Conservation (phyloP, 2,797 vertebrate species). For the Triplophysa yarkandensis region DNA sequence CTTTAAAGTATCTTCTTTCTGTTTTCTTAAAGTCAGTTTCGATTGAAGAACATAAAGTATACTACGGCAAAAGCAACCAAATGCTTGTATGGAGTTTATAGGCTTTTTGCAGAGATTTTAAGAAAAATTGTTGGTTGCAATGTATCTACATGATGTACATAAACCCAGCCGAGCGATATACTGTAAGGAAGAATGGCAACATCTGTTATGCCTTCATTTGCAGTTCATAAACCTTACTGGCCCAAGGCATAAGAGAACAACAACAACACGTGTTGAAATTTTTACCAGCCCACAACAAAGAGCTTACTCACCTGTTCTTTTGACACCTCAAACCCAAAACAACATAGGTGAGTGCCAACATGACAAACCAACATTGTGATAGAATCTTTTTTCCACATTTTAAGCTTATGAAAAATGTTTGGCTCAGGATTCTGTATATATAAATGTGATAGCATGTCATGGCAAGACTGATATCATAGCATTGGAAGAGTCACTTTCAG, state of each 20-base stretch:
- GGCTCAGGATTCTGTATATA: not conserved
- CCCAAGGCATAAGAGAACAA: slow-evolving; percentile 42
- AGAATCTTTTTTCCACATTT: not conserved
- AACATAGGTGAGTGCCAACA: slow-evolving; percentile 1
- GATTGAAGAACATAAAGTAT: too few relatives aligned
- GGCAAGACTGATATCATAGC: not conserved
- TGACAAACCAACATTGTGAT: not conserved
- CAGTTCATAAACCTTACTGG: slow-evolving; percentile 49
- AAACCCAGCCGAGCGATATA: slow-evolving; percentile 25
- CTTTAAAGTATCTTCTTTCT: too few relatives aligned
- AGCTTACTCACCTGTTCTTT: slow-evolving; percentile 41
- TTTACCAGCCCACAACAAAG: slow-evolving; percentile 23
- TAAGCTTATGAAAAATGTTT: slow-evolving; percentile 3
- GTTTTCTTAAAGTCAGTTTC: too few relatives aligned
- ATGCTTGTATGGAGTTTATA: not conserved
- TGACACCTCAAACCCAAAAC: not conserved
- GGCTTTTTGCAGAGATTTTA: not conserved
- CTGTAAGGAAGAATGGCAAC: slow-evolving; percentile 22
- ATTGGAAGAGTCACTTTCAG: not conserved
- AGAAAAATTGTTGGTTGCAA: slow-evolving; percentile 9
- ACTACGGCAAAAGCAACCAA: too few relatives aligned
- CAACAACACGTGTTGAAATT: slow-evolving; percentile 50
- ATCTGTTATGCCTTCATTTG: slow-evolving; percentile 50
- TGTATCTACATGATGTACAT: slow-evolving; percentile 36
- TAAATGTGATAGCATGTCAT: slow-evolving; percentile 22